These are phyloP conservation scores for Eupithecia subumbrata DNA, from an alignment of 2,888 invertebrate species.

Conservation along the genomic window DNA sequence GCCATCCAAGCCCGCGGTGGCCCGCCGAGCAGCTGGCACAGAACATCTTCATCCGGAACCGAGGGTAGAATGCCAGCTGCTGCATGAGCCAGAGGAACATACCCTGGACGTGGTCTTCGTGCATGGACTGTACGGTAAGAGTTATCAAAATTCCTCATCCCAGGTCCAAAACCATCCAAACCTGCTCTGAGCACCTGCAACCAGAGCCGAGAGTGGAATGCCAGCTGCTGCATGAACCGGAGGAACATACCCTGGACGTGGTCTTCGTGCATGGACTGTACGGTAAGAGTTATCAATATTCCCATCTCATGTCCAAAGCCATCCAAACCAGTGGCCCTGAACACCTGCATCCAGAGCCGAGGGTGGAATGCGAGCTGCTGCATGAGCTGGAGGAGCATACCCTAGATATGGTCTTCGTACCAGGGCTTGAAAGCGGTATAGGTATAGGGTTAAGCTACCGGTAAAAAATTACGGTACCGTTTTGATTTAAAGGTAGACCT, in stretches of 20 bases:
- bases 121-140: slow-evolving; percentile 89
- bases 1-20: slow-evolving; percentile 34
- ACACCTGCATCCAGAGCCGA: too few species aligned
- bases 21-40: slow-evolving; percentile 61
- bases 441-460: too few species aligned
- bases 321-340: too few species aligned
- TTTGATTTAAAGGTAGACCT: too few species aligned
- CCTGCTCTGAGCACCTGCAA: slow-evolving; percentile 63
- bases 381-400: too few species aligned
- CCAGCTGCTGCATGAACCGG: slow-evolving; percentile 66
- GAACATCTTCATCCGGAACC: slow-evolving; percentile 75
- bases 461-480: too few species aligned
- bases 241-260: slow-evolving; percentile 82
- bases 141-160: background rate
- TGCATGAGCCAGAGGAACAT: slow-evolving; percentile 60
- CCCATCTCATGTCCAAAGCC: slow-evolving; percentile 45
- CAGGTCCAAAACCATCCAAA: slow-evolving; percentile 51
- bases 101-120: slow-evolving; percentile 90
- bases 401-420: too few species aligned
- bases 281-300: slow-evolving; percentile 70
- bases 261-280: slow-evolving; percentile 93
- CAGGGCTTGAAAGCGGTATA: too few species aligned
- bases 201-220: slow-evolving; percentile 73
- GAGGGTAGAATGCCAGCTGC: slow-evolving; percentile 67
- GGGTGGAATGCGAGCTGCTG: too few species aligned